Conservation (phyloP, 2,888 invertebrate genomes). For the Phengaris arion region DNA sequence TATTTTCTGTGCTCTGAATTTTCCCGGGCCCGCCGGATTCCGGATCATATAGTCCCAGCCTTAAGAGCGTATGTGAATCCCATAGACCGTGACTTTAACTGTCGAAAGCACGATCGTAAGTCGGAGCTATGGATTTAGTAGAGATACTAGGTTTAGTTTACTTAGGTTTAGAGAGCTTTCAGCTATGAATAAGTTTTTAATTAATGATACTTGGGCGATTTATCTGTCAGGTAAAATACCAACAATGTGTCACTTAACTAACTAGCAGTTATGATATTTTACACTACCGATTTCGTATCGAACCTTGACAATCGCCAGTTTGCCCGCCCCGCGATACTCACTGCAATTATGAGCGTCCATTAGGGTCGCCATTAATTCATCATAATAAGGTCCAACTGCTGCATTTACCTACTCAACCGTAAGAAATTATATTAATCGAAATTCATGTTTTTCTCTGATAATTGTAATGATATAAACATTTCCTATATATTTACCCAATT, state of each 20-base stretch:
- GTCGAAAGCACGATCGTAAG: too few species aligned
- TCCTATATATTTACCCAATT: too few species aligned
- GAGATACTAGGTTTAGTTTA: too few species aligned
- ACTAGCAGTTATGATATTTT: neutral
- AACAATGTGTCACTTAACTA: neutral
- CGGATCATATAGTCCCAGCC: too few species aligned
- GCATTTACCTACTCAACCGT: conserved; percentile 66
- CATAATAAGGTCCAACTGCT: conserved; percentile 75
- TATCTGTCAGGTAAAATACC: neutral
- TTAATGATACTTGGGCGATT: too few species aligned
- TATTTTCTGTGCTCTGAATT: too few species aligned
- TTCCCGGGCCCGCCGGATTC: too few species aligned
- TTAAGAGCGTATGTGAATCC: too few species aligned
- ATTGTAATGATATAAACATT: neutral
- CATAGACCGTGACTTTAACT: too few species aligned
- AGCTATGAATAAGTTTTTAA: too few species aligned
- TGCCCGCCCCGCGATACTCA: conserved; percentile 55
- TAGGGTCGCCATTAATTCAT: conserved; percentile 73
- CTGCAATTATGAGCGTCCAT: conserved; percentile 67
- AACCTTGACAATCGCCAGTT: conserved; percentile 49
- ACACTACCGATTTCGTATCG: conserved; percentile 9
- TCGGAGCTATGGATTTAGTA: too few species aligned
- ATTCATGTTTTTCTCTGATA: neutral
- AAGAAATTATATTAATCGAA: conserved; percentile 71
- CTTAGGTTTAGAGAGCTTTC: too few species aligned